Conservation (phyloP, 2,888 invertebrate genomes). For the Stenodera caucasica region DNA sequence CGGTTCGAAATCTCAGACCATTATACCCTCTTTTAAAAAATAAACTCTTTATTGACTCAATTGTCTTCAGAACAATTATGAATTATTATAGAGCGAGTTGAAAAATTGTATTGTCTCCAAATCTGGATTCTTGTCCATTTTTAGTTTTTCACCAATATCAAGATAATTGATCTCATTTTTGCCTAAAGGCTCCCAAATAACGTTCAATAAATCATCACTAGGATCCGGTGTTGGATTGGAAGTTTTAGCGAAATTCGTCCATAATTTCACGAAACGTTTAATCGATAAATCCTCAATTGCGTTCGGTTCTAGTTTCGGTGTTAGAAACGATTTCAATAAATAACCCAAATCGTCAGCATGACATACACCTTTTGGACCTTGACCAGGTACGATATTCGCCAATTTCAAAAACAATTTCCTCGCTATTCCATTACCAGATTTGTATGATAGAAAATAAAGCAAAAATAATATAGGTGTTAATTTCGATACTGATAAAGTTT, state of each 20-base stretch:
- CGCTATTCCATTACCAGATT: slow-evolving; percentile 31
- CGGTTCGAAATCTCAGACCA: no score
- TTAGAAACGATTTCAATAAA: slow-evolving; percentile 41
- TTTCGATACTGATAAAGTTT: slow-evolving; percentile 37
- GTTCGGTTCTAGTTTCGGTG: slow-evolving; percentile 30
- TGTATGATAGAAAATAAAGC: slow-evolving; percentile 35
- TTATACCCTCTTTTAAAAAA: no score
- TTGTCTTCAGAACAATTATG: not conserved
- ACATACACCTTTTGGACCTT: slow-evolving; percentile 40
- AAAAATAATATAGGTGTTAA: slow-evolving; percentile 29
- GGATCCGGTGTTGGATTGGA: slow-evolving; percentile 43
- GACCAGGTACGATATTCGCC: slow-evolving; percentile 23
- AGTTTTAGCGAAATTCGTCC: slow-evolving; percentile 49
- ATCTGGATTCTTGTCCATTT: slow-evolving; percentile 39
- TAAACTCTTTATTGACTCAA: not conserved
- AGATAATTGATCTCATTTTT: slow-evolving; percentile 39
- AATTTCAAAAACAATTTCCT: slow-evolving; percentile 30
- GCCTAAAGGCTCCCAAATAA: slow-evolving; percentile 43
- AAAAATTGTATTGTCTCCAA: slow-evolving; percentile 45
- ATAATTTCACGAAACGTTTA: slow-evolving; percentile 45
- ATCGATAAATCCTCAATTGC: slow-evolving; percentile 40
- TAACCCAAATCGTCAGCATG: slow-evolving; percentile 50
- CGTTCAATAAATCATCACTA: slow-evolving; percentile 35
- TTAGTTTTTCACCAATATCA: slow-evolving; percentile 43
- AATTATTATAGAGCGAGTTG: slow-evolving; percentile 41